Percentiles rank a stretch among this genome's conserved stretches.
phyloP scores from a whole-genome alignment of 2,888 invertebrate genomes.

The Ethmia dodecea region DNA sequence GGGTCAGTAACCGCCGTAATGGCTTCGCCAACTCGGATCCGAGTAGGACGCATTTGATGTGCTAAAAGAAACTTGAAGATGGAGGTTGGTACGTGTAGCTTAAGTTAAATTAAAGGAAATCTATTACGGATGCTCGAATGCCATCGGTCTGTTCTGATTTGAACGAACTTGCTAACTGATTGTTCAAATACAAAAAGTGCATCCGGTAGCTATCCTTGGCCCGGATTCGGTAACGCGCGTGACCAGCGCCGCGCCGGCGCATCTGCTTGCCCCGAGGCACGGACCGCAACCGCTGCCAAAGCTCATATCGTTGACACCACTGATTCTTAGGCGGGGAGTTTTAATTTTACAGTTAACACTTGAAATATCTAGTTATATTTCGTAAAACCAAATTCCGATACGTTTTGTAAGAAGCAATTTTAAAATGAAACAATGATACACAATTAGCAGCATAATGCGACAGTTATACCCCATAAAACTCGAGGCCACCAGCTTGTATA shows the following conservation, averaged over 20 bases:
- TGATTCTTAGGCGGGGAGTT: background rate
- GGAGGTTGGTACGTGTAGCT: no score
- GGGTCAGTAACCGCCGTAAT: no score
- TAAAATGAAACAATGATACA: background rate
- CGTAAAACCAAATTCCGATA: no score
- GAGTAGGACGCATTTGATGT: no score
- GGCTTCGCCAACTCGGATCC: no score
- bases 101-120: no score
- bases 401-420: no score
- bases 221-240: constrained; percentile 54
- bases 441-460: constrained; percentile 7
- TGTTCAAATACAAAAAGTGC: constrained; percentile 42
- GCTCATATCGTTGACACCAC: background rate
- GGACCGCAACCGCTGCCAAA: no score
- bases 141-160: no score
- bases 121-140: no score
- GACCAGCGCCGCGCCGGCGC: constrained; percentile 53
- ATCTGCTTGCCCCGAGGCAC: constrained; percentile 36
- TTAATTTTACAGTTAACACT: background rate
- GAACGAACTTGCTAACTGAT: no score
- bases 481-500: constrained; percentile 16
- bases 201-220: constrained; percentile 63
- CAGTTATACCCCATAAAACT: constrained; percentile 9
- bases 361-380: background rate
- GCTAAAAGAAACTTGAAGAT: no score